Evolutionary conservation across 2,797 vertebrate species (phyloP), one percentile per base, ranked within the genome.

Genomic region (Eupleurogrammus muticus): DNA sequence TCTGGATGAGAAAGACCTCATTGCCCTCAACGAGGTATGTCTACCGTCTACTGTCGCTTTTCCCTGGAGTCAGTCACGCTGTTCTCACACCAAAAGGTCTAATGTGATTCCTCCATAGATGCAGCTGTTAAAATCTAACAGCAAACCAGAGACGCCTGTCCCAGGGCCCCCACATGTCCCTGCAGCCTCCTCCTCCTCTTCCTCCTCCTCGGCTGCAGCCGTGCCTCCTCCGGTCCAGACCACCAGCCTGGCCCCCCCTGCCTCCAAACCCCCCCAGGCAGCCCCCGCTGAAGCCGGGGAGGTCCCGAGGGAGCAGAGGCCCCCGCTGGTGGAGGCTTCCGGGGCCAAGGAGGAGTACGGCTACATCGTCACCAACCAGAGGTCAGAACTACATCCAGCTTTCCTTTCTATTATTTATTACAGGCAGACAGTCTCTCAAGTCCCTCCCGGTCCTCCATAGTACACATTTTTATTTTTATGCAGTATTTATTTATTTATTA

Each of bases 331-430:
- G 4, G 66, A 75, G 40, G 85, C 72, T 0, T 44, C 54, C 12
- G 77, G 81, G 64, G 79, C 8, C 76, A 94, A 4, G 0, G 97
- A 98, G 24, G 96, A 97, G 80, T 99, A 99, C 0, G 96, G 97
- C 74, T 99, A 99, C 93, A 97, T 99, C 9, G 74, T 98, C 82
- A 99, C 97, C 0, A 95, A 97, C 84, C 95, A 95, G 87, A 98
- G 96, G 98, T 99, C 87, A 93, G 94, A 61, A 32, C 50, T 24
- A 19, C 23, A 52, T 9, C 28, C 3, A 44, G 24, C 40, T 57
- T 23, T 47, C 9, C 40, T 4, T 5, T 66, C 1, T 42, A 63
- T 1, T 17, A 10, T 49, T 64, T 36, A 23, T 56, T 28, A 7
- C 23, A 69, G 52, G 68, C 13, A 34, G 24, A 50, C 23, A 17